Conservation (phyloP, 2,888 invertebrate species). For the Phaedon cochleariae region DNA sequence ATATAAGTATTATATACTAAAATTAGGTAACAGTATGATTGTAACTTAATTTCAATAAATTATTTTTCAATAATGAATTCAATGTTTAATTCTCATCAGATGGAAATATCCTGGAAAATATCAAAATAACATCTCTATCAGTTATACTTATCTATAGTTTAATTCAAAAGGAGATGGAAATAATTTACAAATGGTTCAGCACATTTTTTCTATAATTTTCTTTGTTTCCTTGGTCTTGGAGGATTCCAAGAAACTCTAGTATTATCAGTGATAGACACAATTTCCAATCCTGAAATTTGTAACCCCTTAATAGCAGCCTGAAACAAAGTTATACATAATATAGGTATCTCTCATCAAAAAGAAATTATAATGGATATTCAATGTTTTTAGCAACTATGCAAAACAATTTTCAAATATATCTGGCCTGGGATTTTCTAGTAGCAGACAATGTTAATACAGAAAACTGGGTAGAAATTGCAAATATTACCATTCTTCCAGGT, state of each 20-base stretch:
- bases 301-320: slow-evolving; percentile 94
- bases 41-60: slow-evolving; percentile 8
- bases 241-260: slow-evolving; percentile 87
- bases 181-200: no score
- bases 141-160: background rate
- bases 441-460: no score
- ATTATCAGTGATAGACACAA: slow-evolving; percentile 92
- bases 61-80: slow-evolving; percentile 6
- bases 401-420: no score
- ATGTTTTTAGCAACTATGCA: no score
- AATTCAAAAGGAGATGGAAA: background rate
- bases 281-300: slow-evolving; percentile 88
- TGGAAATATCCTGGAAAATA: background rate
- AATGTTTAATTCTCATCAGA: background rate
- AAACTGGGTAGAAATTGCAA: slow-evolving; percentile 6
- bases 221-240: slow-evolving; percentile 83
- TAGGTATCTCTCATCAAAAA: no score
- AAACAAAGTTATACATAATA: slow-evolving; percentile 42
- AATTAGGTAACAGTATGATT: slow-evolving; percentile 23
- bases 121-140: background rate
- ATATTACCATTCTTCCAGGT: slow-evolving; percentile 84
- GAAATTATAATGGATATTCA: no score
- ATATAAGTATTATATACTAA: slow-evolving; percentile 37
- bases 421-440: no score
- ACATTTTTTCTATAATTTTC: slow-evolving; percentile 74